These are phyloP conservation scores for Megaleporinus macrocephalus DNA, from an alignment of 2,113 vertebrate species.

Conservation along the genomic window DNA sequence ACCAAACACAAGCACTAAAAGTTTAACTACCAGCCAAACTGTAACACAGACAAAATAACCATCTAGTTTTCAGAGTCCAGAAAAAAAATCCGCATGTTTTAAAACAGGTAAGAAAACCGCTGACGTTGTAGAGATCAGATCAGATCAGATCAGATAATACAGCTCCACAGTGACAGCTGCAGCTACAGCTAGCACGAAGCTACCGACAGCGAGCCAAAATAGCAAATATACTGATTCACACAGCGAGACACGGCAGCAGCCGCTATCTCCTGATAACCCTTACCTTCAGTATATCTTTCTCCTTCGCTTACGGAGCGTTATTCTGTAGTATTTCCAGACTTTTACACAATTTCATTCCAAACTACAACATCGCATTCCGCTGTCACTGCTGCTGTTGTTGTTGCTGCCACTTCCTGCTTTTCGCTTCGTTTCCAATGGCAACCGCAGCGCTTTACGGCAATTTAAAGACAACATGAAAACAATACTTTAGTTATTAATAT, in stretches of 20 bases:
- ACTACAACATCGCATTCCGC: neutral
- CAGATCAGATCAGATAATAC: neutral
- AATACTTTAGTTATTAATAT: no score
- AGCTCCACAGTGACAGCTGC: neutral
- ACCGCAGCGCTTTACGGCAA: slow-evolving; percentile 74
- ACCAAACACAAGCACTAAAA: neutral
- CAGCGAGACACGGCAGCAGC: neutral
- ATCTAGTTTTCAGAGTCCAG: no score
- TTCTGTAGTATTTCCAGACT: neutral
- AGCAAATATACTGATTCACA: neutral
- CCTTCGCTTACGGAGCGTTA: neutral
- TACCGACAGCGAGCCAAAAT: neutral
- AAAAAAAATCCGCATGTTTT: neutral
- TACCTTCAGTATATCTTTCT: neutral
- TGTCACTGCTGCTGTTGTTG: slow-evolving; percentile 14
- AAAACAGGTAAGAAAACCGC: neutral
- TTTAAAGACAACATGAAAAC: neutral
- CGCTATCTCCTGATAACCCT: neutral
- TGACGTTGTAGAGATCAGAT: neutral
- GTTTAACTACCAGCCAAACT: neutral
- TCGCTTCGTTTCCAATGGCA: slow-evolving; percentile 65
- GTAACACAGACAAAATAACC: no score
- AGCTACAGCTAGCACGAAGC: neutral
- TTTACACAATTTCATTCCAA: neutral
- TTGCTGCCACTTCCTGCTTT: slow-evolving; percentile 71